phyloP scores from a whole-genome alignment of 1,140 invertebrate genomes.

The Venustaconcha ellipsiformis region DNA sequence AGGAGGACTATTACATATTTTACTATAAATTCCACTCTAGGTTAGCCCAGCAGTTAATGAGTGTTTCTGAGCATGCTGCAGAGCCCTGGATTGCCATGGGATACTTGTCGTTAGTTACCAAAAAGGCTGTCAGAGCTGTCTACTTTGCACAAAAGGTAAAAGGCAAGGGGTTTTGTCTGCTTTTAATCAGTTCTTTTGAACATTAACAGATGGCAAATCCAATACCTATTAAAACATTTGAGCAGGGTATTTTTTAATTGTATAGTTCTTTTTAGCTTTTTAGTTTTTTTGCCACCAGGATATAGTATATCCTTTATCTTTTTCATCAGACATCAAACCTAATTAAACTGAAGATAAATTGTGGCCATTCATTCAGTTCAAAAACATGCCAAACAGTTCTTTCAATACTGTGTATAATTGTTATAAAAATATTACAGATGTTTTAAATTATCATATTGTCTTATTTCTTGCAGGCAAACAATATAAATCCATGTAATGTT shows the following conservation, averaged over 20 bases:
- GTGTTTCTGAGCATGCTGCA: conserved; percentile 68
- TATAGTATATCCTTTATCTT: too few relatives aligned
- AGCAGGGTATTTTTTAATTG: not conserved
- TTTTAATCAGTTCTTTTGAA: not conserved
- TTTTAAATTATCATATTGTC: conserved; percentile 6
- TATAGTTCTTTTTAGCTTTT: too few relatives aligned
- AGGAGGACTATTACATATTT: too few relatives aligned
- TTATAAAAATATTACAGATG: not conserved
- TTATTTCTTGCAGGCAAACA: conserved; percentile 67
- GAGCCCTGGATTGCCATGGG: conserved; percentile 77
- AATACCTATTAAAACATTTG: not conserved
- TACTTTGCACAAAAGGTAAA: conserved; percentile 75
- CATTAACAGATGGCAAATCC: not conserved
- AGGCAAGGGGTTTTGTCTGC: not conserved
- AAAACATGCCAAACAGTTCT: not conserved
- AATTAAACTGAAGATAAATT: not conserved
- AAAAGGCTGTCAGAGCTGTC: conserved; percentile 73
- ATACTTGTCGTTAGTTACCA: conserved; percentile 73
- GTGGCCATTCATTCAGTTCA: not conserved
- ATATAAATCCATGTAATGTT: conserved; percentile 70
- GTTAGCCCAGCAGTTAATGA: conserved; percentile 66
- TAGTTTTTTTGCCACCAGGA: too few relatives aligned
- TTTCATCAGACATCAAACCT: too few relatives aligned
- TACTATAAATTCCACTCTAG: conserved; percentile 33
- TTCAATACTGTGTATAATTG: not conserved